Percentiles rank a stretch among this genome's conserved stretches.
phyloP scores from a whole-genome alignment of 30 jellyfish, hydroid and myxozoan genomes.

The Nemopilema nomurai region DNA sequence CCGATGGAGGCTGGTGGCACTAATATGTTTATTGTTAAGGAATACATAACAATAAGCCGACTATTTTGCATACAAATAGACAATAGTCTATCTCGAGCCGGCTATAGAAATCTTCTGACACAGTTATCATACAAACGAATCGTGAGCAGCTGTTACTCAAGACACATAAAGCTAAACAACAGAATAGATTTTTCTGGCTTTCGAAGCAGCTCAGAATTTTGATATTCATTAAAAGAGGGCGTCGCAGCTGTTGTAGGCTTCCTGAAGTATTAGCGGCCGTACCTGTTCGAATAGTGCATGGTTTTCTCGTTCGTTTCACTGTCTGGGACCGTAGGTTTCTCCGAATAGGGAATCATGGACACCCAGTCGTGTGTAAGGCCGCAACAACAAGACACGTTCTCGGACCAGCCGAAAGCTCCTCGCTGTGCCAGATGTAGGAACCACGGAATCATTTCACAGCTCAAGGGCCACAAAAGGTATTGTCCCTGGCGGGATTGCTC shows the following conservation, averaged over 20 bases:
- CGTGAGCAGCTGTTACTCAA: constrained; percentile 57
- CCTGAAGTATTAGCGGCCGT: not conserved
- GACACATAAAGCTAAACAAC: constrained; percentile 52
- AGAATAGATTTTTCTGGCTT: constrained; percentile 17
- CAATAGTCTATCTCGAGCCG: constrained; percentile 58
- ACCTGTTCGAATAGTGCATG: not conserved
- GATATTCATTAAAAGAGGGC: not conserved
- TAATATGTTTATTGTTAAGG: constrained; percentile 57
- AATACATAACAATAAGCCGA: constrained; percentile 50
- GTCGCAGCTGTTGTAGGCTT: constrained; percentile 5
- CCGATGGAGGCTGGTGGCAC: constrained; percentile 65
- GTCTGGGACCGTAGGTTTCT: not conserved
- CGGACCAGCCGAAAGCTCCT: constrained; percentile 83
- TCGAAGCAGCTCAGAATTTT: not conserved
- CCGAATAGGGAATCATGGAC: constrained; percentile 28
- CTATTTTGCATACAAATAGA: constrained; percentile 73
- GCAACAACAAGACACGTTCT: constrained; percentile 39
- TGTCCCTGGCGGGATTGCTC: constrained; percentile 92
- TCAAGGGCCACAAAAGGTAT: constrained; percentile 78
- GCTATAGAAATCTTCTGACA: constrained; percentile 51
- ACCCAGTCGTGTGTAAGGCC: constrained; percentile 59
- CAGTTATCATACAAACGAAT: constrained; percentile 41
- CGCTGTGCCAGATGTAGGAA: constrained; percentile 89
- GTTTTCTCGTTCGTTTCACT: not conserved
- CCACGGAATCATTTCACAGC: constrained; percentile 84